Evolutionary conservation across 2,797 vertebrate species (phyloP).

Genomic region (Tokudaia muenninki): DNA sequence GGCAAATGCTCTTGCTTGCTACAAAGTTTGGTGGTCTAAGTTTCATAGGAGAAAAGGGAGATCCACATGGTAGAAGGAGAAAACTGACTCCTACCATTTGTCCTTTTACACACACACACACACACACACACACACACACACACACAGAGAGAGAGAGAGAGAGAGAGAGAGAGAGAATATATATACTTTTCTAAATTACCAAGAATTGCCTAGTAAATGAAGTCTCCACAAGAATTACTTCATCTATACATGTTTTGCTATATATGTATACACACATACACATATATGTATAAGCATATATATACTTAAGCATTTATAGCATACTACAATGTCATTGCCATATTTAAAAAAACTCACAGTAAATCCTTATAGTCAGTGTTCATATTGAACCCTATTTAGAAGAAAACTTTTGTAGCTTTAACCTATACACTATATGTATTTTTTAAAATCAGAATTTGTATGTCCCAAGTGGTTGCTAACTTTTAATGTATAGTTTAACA

Average conservation of each 20-base stretch:
- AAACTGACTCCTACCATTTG: background rate
- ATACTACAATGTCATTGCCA: background rate
- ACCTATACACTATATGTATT: background rate
- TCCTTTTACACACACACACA: background rate
- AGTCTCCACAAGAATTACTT: background rate
- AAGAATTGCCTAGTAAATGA: no score
- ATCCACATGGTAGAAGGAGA: background rate
- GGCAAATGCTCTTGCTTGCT: background rate
- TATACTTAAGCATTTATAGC: background rate
- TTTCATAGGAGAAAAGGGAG: background rate
- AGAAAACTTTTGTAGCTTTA: background rate
- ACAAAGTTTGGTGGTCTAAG: background rate
- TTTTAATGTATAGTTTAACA: background rate
- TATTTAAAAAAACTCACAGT: background rate
- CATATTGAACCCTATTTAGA: background rate
- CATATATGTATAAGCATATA: background rate
- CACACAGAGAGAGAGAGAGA: background rate
- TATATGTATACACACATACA: background rate
- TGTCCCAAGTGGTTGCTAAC: background rate
- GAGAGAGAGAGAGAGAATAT: background rate
- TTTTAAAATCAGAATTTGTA: background rate
- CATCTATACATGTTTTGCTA: constrained; percentile 4
- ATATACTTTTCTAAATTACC: no score
- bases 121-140: background rate
- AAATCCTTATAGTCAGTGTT: background rate